Evolutionary conservation across 2,797 vertebrate species (phyloP), one percentile per base, ranked within the genome.

Genomic region (Sebastes minor): DNA sequence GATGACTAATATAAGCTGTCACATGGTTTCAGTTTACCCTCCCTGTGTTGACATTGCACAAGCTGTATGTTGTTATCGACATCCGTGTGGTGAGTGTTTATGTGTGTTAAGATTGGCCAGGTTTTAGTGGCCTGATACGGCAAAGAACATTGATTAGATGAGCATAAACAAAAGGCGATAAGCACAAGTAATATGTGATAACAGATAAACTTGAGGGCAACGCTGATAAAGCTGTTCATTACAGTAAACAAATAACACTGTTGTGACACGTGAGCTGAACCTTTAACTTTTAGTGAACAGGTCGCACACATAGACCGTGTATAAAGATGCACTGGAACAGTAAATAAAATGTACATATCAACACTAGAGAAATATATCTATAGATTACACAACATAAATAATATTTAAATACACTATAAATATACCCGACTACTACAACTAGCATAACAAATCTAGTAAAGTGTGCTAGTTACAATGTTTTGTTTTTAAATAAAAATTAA

Each of bases 121-220:
- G 8, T 30, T 78, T 25, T 5, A 55, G 69, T 86, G 76, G 82
- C 59, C 64, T 85, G 86, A 89, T 76, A 55, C 4, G 16, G n/a
- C 5, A 55, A 65, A 63, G 65, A 72, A 57, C 63, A n/a, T 23
- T 12, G 32, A 74, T 32, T 14, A 46, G 59, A 76, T 82, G 62
- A 60, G 59, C 23, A 14, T 30, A 28, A 71, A 32, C 6, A 22
- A 27, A 1, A 38, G 14, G 6, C 53, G 69, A 65, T 82, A 74
- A 72, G 35, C 14, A 8, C 4, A 6, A 69, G 0, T 52, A 63
- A 35, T n/a, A n/a, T 4, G 2, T 59, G 30, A 55, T 22, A 14
- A 55, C 7, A 38, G 76, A 67, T 76, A 59, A 71, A 7, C 25
- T 22, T 60, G 1, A 73, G 7, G 14, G 3, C 3, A 42, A 5